Base-by-base conservation (phyloP, 2,888 invertebrate genomes). In the Parascotia fuliginaria region DNA sequence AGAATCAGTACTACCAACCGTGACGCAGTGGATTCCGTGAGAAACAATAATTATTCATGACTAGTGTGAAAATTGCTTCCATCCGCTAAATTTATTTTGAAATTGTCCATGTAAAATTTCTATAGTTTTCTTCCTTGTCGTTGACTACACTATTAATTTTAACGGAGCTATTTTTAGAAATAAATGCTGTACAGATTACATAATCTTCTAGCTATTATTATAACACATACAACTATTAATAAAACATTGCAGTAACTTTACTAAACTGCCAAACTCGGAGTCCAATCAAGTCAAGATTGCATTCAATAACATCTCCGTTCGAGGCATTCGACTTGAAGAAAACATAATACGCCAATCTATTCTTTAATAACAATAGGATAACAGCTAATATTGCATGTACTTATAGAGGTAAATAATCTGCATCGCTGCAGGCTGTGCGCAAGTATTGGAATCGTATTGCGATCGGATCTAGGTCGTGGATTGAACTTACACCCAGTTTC, bases 391-490 rank as follows among this genome's bases (percentile, higher is more conserved):
- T 77, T 61, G 76, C 66, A 49, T 70, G 68, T 40, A 29, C 29
- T n/a, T n/a, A 47, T 39, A 3, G 42, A 24, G 24, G 55, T 57
- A 66, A 65, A 68, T 71, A 77, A 82, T 84, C 75, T 82, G 75
- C 79, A 79, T 76, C 64, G 79, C 83, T 76, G 64, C 71, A 65
- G 75, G 81, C 81, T 69, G 69, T 70, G 69, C 63, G 54, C 69
- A 69, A 70, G 73, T 78, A 82, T 82, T 77, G 72, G 74, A 81
- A 80, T 79, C 78, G 79, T 75, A 81, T 80, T 80, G 79, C 70
- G 65, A 60, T 64, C 42, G 70, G 66, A 85, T 81, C 76, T 87
- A 78, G 86, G 85, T 81, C 85, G 83, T 71, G 68, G 75, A 81
- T 79, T 77, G 74, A 76, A 84, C 79, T 80, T 76, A n/a, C n/a